Evolutionary conservation across 2,888 invertebrate genomes (phyloP).

Genomic region (Lutraria lutraria): DNA sequence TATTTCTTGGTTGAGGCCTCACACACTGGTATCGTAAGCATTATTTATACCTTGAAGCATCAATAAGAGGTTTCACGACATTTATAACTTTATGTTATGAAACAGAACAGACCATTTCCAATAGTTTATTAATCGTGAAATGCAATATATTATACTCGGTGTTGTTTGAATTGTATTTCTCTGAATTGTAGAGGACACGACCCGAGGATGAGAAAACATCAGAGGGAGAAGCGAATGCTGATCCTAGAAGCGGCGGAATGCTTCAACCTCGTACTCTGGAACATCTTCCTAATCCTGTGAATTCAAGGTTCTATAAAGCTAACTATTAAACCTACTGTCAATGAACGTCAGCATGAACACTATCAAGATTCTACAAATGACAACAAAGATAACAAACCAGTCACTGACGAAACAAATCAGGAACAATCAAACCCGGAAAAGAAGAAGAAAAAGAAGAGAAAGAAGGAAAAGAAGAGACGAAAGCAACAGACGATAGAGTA

Average conservation of each 20-base stretch:
- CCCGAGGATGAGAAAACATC: not conserved
- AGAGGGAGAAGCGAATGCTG: not conserved
- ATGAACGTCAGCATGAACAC: not conserved
- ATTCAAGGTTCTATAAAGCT: not conserved
- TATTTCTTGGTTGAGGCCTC: too few species aligned
- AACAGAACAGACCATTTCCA: not conserved
- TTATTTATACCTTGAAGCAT: not conserved
- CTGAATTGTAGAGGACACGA: not conserved
- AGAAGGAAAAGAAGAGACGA: not conserved
- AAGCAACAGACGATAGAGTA: not conserved
- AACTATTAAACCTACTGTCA: not conserved
- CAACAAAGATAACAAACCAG: not conserved
- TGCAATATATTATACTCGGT: too few species aligned
- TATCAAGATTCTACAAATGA: not conserved
- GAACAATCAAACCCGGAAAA: not conserved
- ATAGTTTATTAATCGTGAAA: not conserved
- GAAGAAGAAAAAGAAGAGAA: conserved; percentile 15
- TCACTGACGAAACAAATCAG: not conserved
- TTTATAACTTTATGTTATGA: not conserved
- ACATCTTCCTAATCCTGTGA: not conserved
- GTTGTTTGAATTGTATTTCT: not conserved
- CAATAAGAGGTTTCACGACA: not conserved
- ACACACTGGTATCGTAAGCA: not conserved
- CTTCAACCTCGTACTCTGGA: not conserved
- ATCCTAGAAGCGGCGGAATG: not conserved